Evolutionary conservation across 2,888 invertebrate genomes (phyloP), one percentile per base, ranked within the genome.

Genomic region (Cryptus viduatorius): DNA sequence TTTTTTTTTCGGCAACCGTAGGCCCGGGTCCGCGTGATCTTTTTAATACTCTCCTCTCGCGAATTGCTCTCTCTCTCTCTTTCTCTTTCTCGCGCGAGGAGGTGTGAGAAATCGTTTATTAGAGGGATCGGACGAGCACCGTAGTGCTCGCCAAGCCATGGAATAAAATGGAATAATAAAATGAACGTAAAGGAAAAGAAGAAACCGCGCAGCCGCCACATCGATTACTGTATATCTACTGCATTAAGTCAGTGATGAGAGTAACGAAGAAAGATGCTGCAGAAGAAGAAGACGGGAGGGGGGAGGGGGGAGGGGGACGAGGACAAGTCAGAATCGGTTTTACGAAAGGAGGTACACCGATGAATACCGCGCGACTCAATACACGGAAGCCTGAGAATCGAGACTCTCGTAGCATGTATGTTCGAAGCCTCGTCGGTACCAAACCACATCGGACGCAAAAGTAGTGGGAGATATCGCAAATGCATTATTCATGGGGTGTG

Each of bases 401-500:
- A 37, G 37, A 8, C 37, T 37, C 37, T 37, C 37, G 37, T 37
- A 37, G 37, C 37, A 8, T 8, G 37, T 37, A 37, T 37, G 37
- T 8, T 37, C 37, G 37, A 37, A 37, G 37, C 37, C 37, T 37
- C 37, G 0, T 8, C 37, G 37, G 37, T 37, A 37, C 37, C 37
- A 37, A 37, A 37, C 37, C 8, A 37, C 37, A 29, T 59, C 59
- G 68, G 37, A 37, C 68, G 53, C 46, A 19, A 75, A 86, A 77
- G 87, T 83, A 82, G 88, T 87, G 88, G 83, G 88, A 88, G 86
- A 89, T 90, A 87, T 84, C 86, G 85, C 37, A 88, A 91, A 93
- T 93, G 93, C 93, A 93, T 93, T 93, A 93, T 93, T 93, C 93
- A 93, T 93, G 90, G 90, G 90, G 89, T 89, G 90, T 88, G 91